phyloP scores from a whole-genome alignment of 2,113 vertebrate species.

The Nycticorax nycticorax region DNA sequence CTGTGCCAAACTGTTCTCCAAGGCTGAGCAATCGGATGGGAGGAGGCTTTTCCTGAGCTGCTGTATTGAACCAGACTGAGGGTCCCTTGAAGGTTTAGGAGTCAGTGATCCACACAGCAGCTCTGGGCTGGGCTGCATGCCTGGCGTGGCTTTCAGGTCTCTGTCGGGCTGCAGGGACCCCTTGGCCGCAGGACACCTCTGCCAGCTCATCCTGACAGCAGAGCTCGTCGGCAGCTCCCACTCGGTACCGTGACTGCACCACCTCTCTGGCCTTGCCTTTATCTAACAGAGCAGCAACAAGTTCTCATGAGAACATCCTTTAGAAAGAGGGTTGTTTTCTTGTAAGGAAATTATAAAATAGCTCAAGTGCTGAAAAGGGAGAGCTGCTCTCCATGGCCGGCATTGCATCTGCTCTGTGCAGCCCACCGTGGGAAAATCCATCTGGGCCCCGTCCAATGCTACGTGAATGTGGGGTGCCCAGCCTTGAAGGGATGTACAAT shows the following conservation, averaged over 20 bases:
- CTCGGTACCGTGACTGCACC: fast-evolving
- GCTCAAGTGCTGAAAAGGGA: not conserved
- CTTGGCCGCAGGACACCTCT: not conserved
- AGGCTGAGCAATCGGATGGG: not conserved
- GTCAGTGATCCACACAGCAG: not conserved
- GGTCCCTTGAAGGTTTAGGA: not conserved
- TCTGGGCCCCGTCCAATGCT: not conserved
- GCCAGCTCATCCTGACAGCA: fast-evolving
- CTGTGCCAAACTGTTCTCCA: not conserved
- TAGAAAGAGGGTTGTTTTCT: not conserved
- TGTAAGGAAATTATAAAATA: not conserved
- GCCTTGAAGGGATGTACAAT: not conserved
- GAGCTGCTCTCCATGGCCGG: not conserved
- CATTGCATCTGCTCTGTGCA: fast-evolving
- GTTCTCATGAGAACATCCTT: not conserved
- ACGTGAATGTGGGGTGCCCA: not conserved
- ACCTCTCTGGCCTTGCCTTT: not conserved
- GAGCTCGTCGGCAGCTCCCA: not conserved
- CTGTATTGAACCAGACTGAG: fast-evolving
- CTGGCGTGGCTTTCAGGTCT: not conserved
- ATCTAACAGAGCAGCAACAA: not conserved
- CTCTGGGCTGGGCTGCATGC: not conserved
- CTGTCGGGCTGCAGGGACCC: fast-evolving
- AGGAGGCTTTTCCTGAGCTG: not conserved
- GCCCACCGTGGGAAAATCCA: fast-evolving